phyloP scores from a whole-genome alignment of 2,797 vertebrate species.

The Microctenopoma stevenorrisi region DNA sequence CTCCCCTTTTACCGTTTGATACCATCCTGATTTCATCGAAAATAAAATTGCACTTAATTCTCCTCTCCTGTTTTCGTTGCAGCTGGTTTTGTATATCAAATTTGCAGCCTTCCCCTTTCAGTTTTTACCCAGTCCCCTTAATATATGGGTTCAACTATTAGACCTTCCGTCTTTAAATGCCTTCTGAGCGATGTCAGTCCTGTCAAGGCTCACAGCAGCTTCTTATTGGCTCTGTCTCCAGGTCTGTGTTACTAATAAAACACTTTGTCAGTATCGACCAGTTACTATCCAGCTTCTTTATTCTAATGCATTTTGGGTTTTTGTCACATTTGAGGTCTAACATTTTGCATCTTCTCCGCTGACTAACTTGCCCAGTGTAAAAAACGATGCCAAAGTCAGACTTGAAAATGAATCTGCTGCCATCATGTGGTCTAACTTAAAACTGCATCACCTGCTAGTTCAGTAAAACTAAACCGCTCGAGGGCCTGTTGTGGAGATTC shows the following conservation, averaged over 20 bases:
- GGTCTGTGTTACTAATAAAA: slow-evolving; percentile 87
- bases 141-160: slow-evolving; percentile 64
- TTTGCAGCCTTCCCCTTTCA: slow-evolving; percentile 49
- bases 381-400: too few relatives aligned
- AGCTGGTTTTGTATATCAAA: slow-evolving; percentile 72
- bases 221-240: slow-evolving; percentile 81
- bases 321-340: background rate
- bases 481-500: background rate
- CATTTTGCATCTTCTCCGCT: slow-evolving; percentile 9
- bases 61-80: slow-evolving; percentile 64
- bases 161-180: slow-evolving; percentile 75
- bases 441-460: slow-evolving; percentile 4
- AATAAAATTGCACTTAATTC: slow-evolving; percentile 76
- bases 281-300: slow-evolving; percentile 54
- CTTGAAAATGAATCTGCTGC: slow-evolving; percentile 31
- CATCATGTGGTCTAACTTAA: slow-evolving; percentile 54
- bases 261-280: slow-evolving; percentile 82
- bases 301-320: slow-evolving; percentile 32
- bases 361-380: background rate
- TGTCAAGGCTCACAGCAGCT: slow-evolving; percentile 77
- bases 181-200: slow-evolving; percentile 81
- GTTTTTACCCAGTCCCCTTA: slow-evolving; percentile 52
- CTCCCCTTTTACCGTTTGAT: slow-evolving; percentile 53
- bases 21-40: slow-evolving; percentile 74
- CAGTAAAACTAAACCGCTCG: background rate